Conservation (phyloP, 2,888 invertebrate genomes). For the Synanthedon myopaeformis region DNA sequence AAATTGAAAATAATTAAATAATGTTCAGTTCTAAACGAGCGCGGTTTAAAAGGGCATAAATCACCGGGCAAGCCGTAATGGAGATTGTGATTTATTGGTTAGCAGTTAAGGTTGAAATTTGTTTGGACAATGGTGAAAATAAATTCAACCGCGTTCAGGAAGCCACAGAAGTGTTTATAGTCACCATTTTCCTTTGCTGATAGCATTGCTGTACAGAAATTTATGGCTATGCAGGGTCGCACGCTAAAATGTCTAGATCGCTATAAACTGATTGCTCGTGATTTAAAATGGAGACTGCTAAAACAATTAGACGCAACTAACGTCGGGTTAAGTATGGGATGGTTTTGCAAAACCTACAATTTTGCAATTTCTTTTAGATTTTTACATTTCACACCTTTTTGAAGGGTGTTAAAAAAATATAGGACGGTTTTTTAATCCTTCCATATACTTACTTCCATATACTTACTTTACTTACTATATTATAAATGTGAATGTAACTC, state of each 20-base stretch:
- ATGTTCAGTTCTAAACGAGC: neutral
- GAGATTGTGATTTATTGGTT: neutral
- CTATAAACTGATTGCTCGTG: slow-evolving; percentile 12
- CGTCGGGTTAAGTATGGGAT: too few species aligned
- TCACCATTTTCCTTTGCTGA: slow-evolving; percentile 25
- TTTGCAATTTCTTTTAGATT: too few species aligned
- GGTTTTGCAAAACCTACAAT: too few species aligned
- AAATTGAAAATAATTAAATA: slow-evolving; percentile 1
- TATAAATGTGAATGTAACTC: too few species aligned
- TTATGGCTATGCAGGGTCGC: slow-evolving; percentile 20
- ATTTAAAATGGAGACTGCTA: slow-evolving; percentile 15
- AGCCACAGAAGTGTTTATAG: slow-evolving; percentile 53
- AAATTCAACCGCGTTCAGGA: slow-evolving; percentile 30
- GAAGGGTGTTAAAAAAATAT: too few species aligned
- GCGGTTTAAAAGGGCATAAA: slow-evolving; percentile 1
- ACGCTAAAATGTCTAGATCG: slow-evolving; percentile 26
- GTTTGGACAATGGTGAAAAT: slow-evolving; percentile 10
- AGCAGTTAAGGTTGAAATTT: slow-evolving; percentile 1
- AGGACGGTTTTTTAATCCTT: too few species aligned
- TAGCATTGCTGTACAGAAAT: slow-evolving; percentile 22
- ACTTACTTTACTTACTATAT: too few species aligned
- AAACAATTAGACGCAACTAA: slow-evolving; percentile 1
- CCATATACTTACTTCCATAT: too few species aligned
- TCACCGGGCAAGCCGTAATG: neutral
- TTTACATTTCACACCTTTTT: too few species aligned